Percentiles rank a stretch among this genome's conserved stretches.
phyloP scores from a whole-genome alignment of 1,140 invertebrate genomes.

The Drosophila rhopaloa region DNA sequence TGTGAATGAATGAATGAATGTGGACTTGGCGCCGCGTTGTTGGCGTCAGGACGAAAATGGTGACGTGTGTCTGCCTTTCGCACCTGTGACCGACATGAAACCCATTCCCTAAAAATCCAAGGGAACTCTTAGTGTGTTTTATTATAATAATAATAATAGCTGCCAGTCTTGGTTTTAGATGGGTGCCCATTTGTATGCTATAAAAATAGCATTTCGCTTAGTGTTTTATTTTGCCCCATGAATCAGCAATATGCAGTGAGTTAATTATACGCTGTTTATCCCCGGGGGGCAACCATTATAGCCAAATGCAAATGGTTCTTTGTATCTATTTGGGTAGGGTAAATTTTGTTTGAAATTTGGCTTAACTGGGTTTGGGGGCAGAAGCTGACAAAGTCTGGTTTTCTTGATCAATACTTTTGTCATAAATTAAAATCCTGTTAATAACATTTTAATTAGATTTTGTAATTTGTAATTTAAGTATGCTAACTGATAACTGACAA shows the following conservation, averaged over 20 bases:
- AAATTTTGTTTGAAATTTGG: too few species aligned
- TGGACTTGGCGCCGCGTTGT: slow-evolving; percentile 33
- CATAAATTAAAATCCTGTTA: slow-evolving; percentile 11
- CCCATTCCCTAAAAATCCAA: slow-evolving; percentile 2
- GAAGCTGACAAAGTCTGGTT: slow-evolving; percentile 6
- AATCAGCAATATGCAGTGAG: slow-evolving; percentile 48
- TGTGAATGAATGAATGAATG: slow-evolving; percentile 76
- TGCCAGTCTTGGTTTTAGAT: slow-evolving; percentile 28
- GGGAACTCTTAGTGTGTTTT: slow-evolving; percentile 31
- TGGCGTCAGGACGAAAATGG: slow-evolving; percentile 59
- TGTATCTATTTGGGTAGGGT: slow-evolving; percentile 1
- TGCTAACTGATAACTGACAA: background rate
- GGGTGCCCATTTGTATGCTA: slow-evolving; percentile 64
- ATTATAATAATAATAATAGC: slow-evolving; percentile 67
- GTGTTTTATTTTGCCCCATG: slow-evolving; percentile 32
- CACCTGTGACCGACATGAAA: slow-evolving; percentile 58
- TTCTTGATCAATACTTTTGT: slow-evolving; percentile 12
- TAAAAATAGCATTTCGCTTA: slow-evolving; percentile 57
- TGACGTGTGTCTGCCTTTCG: slow-evolving; percentile 55
- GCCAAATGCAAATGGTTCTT: slow-evolving; percentile 30
- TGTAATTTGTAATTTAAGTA: background rate
- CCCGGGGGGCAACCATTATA: background rate
- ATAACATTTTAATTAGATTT: slow-evolving; percentile 8
- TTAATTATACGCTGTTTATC: slow-evolving; percentile 36
- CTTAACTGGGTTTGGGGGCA: background rate